phyloP scores from a whole-genome alignment of 2,888 invertebrate genomes.

The Dryocosmus kuriphilus region DNA sequence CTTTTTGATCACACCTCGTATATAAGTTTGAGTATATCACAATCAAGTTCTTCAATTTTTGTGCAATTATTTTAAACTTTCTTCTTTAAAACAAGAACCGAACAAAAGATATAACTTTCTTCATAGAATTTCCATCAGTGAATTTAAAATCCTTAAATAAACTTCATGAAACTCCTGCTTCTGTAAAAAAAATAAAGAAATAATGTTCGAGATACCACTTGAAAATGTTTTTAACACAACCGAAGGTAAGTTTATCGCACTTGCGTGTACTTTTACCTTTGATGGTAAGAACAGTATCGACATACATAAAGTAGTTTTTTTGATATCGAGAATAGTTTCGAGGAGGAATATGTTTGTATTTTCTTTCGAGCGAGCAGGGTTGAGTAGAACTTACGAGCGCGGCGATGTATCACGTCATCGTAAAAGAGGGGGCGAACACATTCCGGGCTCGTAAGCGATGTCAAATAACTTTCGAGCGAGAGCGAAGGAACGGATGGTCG shows the following conservation, averaged over 20 bases:
- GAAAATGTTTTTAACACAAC: background rate
- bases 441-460: constrained; percentile 72
- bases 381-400: constrained; percentile 49
- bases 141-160: no score
- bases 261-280: background rate
- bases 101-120: no score
- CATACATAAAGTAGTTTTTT: background rate
- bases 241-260: background rate
- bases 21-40: no score
- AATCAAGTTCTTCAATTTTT: no score
- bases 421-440: constrained; percentile 64
- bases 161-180: no score
- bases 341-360: constrained; percentile 46
- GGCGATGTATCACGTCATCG: constrained; percentile 59
- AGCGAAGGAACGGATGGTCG: constrained; percentile 68
- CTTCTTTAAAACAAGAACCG: no score
- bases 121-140: no score
- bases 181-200: no score
- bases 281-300: background rate
- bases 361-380: constrained; percentile 46
- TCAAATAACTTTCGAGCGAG: constrained; percentile 72
- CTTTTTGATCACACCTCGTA: no score
- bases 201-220: background rate
- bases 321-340: constrained; percentile 24
- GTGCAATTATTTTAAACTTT: no score